phyloP scores from a whole-genome alignment of 2,888 invertebrate genomes.

The Sthenelais limicola region DNA sequence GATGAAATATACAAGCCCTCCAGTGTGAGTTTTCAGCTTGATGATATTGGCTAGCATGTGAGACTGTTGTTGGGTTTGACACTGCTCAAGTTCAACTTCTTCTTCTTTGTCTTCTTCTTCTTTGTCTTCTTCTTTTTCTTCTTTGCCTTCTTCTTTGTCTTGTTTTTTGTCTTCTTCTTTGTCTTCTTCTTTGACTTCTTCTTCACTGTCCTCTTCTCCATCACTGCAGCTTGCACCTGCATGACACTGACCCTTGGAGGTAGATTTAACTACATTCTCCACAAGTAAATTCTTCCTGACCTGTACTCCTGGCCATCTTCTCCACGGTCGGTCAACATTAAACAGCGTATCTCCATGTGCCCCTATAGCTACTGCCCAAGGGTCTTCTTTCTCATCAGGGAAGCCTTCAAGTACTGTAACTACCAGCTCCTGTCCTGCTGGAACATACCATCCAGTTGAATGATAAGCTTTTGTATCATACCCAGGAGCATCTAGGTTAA shows the following conservation, averaged over 20 bases:
- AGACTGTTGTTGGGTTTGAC: background rate
- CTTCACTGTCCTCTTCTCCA: too few species aligned
- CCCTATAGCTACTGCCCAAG: conserved; percentile 52
- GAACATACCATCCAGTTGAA: conserved; percentile 50
- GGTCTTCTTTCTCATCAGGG: background rate
- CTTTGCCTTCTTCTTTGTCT: too few species aligned
- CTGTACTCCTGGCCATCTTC: conserved; percentile 47
- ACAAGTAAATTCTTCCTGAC: background rate
- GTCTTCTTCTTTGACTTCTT: background rate
- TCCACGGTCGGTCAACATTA: background rate
- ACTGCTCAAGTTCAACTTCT: too few species aligned
- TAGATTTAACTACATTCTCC: too few species aligned
- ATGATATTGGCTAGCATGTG: background rate
- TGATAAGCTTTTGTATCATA: conserved; percentile 42
- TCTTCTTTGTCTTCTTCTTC: too few species aligned
- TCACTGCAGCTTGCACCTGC: too few species aligned
- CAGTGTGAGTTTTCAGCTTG: conserved; percentile 33
- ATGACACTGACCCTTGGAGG: too few species aligned
- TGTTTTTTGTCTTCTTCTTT: background rate
- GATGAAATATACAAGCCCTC: conserved; percentile 45
- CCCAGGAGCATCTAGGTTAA: conserved; percentile 39
- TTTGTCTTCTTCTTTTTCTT: background rate
- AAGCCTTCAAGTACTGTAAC: conserved; percentile 29
- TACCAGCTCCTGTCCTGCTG: conserved; percentile 38
- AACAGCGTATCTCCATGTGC: conserved; percentile 52